Conservation (phyloP, 2,113 vertebrate species). For the Eptesicus fuscus region DNA sequence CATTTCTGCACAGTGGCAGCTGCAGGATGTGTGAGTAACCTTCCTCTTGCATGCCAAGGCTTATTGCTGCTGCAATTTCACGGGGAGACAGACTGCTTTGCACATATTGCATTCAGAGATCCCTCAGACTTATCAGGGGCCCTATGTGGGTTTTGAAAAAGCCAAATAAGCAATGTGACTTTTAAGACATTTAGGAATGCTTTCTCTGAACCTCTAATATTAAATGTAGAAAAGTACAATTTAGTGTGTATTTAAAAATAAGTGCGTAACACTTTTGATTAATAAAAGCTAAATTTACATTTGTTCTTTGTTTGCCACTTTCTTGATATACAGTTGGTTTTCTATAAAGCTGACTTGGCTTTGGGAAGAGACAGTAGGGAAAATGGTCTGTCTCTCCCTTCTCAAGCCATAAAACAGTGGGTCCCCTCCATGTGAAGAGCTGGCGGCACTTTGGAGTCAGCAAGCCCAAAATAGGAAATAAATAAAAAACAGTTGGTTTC, state of each 20-base stretch:
- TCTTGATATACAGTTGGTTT: not conserved
- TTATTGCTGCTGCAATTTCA: not conserved
- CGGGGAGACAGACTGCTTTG: not conserved
- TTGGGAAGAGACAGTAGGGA: not conserved
- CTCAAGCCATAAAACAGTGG: not conserved
- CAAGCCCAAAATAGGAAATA: not conserved
- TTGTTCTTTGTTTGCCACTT: not conserved
- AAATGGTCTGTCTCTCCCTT: not conserved
- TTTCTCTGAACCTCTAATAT: not conserved
- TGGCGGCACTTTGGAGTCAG: not conserved
- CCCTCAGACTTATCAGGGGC: not conserved
- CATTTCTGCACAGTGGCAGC: not conserved
- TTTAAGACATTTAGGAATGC: not conserved
- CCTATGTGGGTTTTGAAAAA: not conserved
- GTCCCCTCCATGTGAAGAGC: not conserved
- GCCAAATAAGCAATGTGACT: not conserved
- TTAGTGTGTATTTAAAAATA: slow-evolving; percentile 9
- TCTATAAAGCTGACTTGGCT: not conserved
- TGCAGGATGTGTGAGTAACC: not conserved
- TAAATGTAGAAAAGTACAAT: not conserved
- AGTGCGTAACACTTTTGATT: not conserved
- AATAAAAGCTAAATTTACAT: not conserved
- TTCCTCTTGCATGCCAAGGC: fast-evolving
- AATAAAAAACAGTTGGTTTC: not conserved
- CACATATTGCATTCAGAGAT: not conserved